Evolutionary conservation across 2,797 vertebrate species (phyloP), one percentile per base, ranked within the genome.

Genomic region (Sciurus carolinensis): DNA sequence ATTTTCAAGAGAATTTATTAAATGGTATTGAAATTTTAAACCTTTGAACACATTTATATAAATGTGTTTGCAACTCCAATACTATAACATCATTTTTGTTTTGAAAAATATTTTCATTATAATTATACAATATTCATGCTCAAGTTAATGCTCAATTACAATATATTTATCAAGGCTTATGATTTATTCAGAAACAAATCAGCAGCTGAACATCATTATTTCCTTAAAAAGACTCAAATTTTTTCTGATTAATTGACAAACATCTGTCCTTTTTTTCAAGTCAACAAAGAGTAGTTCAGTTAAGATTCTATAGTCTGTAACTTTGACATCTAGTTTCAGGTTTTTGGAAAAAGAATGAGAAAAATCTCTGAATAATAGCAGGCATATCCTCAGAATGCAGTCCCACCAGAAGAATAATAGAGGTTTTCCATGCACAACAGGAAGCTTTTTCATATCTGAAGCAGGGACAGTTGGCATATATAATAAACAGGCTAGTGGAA

Each of bases 151-250:
- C 10, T 66, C 47, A 18, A 72, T 88, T 22, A 52, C 5, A 91
- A 82, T 30, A 81, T 73, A 77, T 50, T 89, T 80, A 80, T 14
- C 15, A 95, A 26, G 28, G 7, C 4, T 73, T 81, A 24, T 42
- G 18, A 69, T 59, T 97, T 93, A 89, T 20, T 91, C 52, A 73
- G 39, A 94, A 94, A 77, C 47, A 81, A 91, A 50, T 54, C 33
- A 91, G 50, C 9, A 82, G 42, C 26, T 50, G 2, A 54, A 2
- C 36, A 92, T 69, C 14, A 73, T 84, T 95, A 91, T 54, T 95
- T 91, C 47, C 18, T 94, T 44, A 69, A 87, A 89, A 82, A 44
- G 33, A 67, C 8, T 69, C 20, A 54, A 72, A 33, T 36, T 5
- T 59, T 80, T 94, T 94, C 77, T 87, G 18, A 92, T 92, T 52